Conservation (phyloP, 2,113 vertebrate species). For the Leptobrachium leishanense region DNA sequence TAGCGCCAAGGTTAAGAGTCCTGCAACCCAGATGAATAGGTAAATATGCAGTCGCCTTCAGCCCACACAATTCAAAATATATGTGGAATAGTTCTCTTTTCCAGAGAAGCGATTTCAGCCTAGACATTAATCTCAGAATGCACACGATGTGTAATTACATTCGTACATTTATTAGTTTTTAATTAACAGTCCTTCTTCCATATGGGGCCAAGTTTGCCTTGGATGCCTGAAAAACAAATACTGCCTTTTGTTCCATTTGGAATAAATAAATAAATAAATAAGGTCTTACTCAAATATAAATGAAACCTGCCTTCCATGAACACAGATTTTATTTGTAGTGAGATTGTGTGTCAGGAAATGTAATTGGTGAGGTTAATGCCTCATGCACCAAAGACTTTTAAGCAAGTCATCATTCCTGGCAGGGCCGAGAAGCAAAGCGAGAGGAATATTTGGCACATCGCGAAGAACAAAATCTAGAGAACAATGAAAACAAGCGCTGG, state of each 20-base stretch:
- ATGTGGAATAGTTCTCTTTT: too few relatives aligned
- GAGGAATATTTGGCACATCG: neutral
- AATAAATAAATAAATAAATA: neutral
- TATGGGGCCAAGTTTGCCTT: too few relatives aligned
- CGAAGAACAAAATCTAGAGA: constrained; percentile 5
- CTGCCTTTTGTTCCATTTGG: neutral
- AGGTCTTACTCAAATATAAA: neutral
- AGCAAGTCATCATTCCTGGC: neutral
- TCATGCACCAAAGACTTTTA: constrained; percentile 3
- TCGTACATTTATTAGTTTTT: too few relatives aligned
- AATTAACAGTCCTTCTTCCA: too few relatives aligned
- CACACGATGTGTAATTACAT: too few relatives aligned
- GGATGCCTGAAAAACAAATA: too few relatives aligned
- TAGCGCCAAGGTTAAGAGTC: too few relatives aligned
- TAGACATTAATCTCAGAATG: too few relatives aligned
- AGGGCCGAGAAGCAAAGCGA: neutral
- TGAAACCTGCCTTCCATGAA: neutral
- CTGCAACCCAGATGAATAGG: too few relatives aligned
- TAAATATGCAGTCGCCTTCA: too few relatives aligned
- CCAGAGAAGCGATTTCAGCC: too few relatives aligned
- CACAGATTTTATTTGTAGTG: neutral
- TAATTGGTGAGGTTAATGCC: constrained; percentile 12
- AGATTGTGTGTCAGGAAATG: constrained; percentile 8
- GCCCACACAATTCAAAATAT: too few relatives aligned
- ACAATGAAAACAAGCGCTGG: neutral